Evolutionary conservation across 2,888 invertebrate species (phyloP), one percentile per base, ranked within the genome.

Genomic region (Drepana falcataria): DNA sequence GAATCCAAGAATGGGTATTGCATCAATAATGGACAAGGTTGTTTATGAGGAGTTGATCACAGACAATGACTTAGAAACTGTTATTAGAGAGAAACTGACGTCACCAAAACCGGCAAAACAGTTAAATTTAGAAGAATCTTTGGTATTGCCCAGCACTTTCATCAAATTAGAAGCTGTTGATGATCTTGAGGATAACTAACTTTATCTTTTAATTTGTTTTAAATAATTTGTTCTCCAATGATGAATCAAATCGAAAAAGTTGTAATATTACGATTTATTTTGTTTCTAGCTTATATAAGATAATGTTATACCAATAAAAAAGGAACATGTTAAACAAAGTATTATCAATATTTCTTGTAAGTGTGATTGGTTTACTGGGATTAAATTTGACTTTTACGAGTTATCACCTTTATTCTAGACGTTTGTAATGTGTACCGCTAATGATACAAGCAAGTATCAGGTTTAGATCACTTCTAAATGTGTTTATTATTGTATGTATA

Each of bases 1-100:
- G 3, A 77, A 77, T 54, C 81, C 81, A 3, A 71, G 63, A 35
- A 71, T 65, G 57, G 83, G 83, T 9, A 48, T 75, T 34, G 61
- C 70, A 4, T 70, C 75, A 35, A 61, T 70, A 41, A 61, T 78
- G 60, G 51, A 66, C 6, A 66, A 62, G 55, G 58, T 59, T 37
- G 66, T 71, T 3, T 77, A 61, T 52, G 75, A 78, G n/a, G 69
- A 70, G 52, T 55, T 83, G 33, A 35, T 64, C 35, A 75, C 76
- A 2, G 81, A 79, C 58, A 60, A 65, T 9, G 81, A 82, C 60
- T 62, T 82, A 2, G 65, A 68, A 60, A 51, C 54, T 9, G 63
- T 63, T 40, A 64, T 83, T 48, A 69, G 69, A 47, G 61, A 66
- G 48, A 75, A 64, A 34, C 65, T 65, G 48, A 57, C 52, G 2